Conservation (phyloP, 2,888 invertebrate species). For the Adela reaumurella region DNA sequence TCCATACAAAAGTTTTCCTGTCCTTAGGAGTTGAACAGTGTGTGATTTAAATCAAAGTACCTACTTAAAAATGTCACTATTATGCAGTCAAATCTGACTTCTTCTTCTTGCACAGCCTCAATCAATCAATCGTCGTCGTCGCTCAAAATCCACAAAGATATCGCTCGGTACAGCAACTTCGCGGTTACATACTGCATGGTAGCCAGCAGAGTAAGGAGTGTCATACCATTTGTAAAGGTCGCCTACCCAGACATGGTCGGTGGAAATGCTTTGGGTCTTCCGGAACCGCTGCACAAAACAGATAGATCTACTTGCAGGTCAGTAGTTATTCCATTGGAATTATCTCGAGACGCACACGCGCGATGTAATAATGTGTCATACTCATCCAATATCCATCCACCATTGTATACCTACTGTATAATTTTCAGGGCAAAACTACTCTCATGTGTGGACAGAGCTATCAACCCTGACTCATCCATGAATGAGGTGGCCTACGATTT, state of each 20-base stretch:
- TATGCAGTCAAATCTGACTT: no score
- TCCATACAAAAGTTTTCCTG: no score
- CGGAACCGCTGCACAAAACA: slow-evolving; percentile 60
- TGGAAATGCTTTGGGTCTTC: slow-evolving; percentile 46
- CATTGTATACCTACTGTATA: no score
- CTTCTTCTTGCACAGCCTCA: slow-evolving; percentile 28
- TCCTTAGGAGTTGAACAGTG: no score
- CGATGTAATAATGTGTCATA: neutral
- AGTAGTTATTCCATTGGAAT: neutral
- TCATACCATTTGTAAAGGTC: slow-evolving; percentile 68
- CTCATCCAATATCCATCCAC: neutral
- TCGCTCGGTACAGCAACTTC: slow-evolving; percentile 33
- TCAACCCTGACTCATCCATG: slow-evolving; percentile 56
- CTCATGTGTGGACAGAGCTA: slow-evolving; percentile 64
- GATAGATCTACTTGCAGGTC: slow-evolving; percentile 47
- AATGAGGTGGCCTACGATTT: slow-evolving; percentile 69
- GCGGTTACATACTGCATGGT: slow-evolving; percentile 48
- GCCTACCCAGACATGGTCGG: slow-evolving; percentile 72
- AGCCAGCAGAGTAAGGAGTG: slow-evolving; percentile 57
- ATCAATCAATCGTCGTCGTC: no score
- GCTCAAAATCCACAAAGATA: slow-evolving; percentile 44
- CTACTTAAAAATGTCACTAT: no score
- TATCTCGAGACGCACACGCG: neutral
- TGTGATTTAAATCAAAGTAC: no score
- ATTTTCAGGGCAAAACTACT: slow-evolving; percentile 53